Percentiles rank a stretch among this genome's conserved stretches.
phyloP scores from a whole-genome alignment of 2,113 vertebrate genomes.

The Triplophysa rosa region DNA sequence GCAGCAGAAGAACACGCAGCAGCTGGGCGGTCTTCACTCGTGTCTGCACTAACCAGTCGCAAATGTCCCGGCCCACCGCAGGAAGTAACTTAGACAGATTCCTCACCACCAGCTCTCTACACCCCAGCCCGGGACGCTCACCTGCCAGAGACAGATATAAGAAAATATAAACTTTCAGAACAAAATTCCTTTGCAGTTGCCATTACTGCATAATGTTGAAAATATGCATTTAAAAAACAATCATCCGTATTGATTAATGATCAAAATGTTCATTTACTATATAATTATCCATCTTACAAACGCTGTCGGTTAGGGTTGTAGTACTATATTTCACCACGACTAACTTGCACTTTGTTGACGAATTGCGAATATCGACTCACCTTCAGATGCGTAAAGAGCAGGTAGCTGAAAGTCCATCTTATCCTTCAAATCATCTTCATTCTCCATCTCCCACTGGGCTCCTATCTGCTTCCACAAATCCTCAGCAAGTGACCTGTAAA shows the following conservation, averaged over 20 bases:
- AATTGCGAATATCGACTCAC: conserved; percentile 68
- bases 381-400: conserved; percentile 79
- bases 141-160: conserved; percentile 62
- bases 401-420: conserved; percentile 86
- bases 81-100: conserved; percentile 88
- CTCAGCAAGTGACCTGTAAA: conserved; percentile 74
- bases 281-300: too few species aligned
- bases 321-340: too few species aligned
- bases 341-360: background rate
- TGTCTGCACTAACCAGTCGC: conserved; percentile 87
- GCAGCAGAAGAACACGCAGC: conserved; percentile 80
- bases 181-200: too few species aligned
- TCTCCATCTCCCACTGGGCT: conserved; percentile 93
- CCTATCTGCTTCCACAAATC: conserved; percentile 86
- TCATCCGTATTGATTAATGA: too few species aligned
- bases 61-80: conserved; percentile 81
- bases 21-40: conserved; percentile 86
- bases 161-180: background rate
- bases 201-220: too few species aligned
- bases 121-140: conserved; percentile 85
- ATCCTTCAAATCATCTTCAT: conserved; percentile 93
- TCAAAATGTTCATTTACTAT: too few species aligned
- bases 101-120: conserved; percentile 89
- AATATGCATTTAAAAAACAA: too few species aligned
- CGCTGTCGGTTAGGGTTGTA: too few species aligned